A percentile compares a stretch with the other conserved stretches of the same genome.
Evolutionary conservation across 2,888 invertebrate genomes (phyloP).

Genomic region (Aphodius granarius): DNA sequence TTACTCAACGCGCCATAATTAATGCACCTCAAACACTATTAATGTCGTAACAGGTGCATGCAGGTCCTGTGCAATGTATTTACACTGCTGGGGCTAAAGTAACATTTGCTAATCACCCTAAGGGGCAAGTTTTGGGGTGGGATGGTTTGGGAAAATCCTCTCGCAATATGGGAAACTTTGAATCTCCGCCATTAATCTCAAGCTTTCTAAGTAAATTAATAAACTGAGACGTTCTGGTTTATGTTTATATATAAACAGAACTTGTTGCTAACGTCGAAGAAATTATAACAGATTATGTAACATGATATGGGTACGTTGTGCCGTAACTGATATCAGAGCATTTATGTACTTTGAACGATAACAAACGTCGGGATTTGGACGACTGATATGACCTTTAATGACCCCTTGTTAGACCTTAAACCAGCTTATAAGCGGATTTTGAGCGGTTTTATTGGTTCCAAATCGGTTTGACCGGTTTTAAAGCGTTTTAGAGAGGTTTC

Average conservation of each 20-base stretch:
- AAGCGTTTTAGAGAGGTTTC: too few relatives aligned
- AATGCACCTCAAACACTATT: background rate
- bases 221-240: background rate
- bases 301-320: too few relatives aligned
- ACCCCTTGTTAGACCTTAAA: too few relatives aligned
- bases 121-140: background rate
- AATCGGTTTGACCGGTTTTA: too few relatives aligned
- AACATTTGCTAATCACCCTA: background rate
- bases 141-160: too few relatives aligned
- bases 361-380: too few relatives aligned
- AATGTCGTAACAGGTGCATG: background rate
- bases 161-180: background rate
- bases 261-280: background rate
- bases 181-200: background rate
- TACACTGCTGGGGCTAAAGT: background rate
- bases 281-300: background rate
- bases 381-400: too few relatives aligned
- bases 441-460: too few relatives aligned
- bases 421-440: too few relatives aligned
- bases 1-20: background rate
- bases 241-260: background rate
- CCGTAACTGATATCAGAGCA: too few relatives aligned
- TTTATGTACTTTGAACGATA: too few relatives aligned
- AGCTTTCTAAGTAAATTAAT: background rate
- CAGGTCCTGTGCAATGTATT: background rate